Evolutionary conservation across 2,113 vertebrate species (phyloP).

Genomic region (Aegotheles bennettii): DNA sequence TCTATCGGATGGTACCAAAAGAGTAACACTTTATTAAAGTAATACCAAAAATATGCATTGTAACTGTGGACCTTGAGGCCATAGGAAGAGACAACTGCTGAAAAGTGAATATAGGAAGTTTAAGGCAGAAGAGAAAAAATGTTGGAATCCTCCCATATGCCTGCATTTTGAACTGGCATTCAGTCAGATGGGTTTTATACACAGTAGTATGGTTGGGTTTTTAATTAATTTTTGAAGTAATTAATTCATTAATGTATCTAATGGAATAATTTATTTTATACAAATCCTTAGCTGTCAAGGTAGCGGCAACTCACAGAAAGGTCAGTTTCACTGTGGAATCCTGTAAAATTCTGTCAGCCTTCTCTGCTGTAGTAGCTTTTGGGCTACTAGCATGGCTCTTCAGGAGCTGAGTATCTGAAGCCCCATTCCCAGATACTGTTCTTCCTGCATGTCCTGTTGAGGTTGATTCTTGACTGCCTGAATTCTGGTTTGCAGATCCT

Average conservation of each 20-base stretch:
- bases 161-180: neutral
- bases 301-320: neutral
- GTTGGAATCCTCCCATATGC: neutral
- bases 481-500: neutral
- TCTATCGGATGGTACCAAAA: neutral
- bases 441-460: neutral
- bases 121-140: neutral
- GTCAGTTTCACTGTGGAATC: neutral
- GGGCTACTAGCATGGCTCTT: rapidly evolving
- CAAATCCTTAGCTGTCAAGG: neutral
- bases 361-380: neutral
- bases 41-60: neutral
- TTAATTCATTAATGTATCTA: neutral
- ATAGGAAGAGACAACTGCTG: neutral
- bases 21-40: neutral
- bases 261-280: neutral
- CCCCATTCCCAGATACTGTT: neutral
- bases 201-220: neutral
- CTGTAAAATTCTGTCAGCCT: neutral
- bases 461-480: neutral
- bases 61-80: neutral
- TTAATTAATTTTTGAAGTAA: neutral
- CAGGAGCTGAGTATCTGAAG: neutral
- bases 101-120: neutral
- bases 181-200: neutral